phyloP scores from a whole-genome alignment of 2,113 vertebrate species.

The Gasterosteus nipponicus region DNA sequence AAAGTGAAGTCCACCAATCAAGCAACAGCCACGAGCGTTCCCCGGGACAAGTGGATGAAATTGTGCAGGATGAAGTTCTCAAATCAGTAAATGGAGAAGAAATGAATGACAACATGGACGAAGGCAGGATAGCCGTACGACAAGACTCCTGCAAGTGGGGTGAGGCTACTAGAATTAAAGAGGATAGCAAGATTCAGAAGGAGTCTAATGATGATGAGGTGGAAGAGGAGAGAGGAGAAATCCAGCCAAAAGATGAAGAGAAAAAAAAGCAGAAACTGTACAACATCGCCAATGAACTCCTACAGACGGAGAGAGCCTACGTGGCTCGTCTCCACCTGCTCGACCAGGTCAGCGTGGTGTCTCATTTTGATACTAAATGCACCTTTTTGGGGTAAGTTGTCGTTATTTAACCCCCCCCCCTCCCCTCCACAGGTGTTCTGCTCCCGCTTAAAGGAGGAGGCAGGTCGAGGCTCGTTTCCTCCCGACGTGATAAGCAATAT shows the following conservation, averaged over 20 bases:
- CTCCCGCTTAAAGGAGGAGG: constrained; percentile 83
- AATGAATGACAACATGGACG: neutral
- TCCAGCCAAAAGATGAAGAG: constrained; percentile 37
- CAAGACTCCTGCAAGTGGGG: constrained; percentile 45
- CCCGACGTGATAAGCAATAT: constrained; percentile 88
- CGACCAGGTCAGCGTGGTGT: constrained; percentile 80
- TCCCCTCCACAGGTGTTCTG: constrained; percentile 83
- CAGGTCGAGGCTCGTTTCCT: constrained; percentile 83
- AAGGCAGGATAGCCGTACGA: neutral
- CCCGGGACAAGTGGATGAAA: neutral
- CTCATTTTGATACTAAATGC: neutral
- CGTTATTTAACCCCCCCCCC: neutral
- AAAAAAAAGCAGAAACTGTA: constrained; percentile 79
- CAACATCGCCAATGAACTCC: constrained; percentile 84
- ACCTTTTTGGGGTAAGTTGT: neutral
- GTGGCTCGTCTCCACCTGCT: constrained; percentile 88
- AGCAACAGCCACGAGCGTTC: neutral
- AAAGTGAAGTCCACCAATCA: neutral
- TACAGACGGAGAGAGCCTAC: constrained; percentile 89
- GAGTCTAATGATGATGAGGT: constrained; percentile 10
- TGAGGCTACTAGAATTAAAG: neutral
- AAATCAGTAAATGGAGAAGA: neutral
- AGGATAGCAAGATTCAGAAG: neutral
- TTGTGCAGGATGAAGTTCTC: neutral
- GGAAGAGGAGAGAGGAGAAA: neutral